Evolutionary conservation across 1,140 invertebrate genomes (phyloP).

Genomic region (Archivesica marissinica): DNA sequence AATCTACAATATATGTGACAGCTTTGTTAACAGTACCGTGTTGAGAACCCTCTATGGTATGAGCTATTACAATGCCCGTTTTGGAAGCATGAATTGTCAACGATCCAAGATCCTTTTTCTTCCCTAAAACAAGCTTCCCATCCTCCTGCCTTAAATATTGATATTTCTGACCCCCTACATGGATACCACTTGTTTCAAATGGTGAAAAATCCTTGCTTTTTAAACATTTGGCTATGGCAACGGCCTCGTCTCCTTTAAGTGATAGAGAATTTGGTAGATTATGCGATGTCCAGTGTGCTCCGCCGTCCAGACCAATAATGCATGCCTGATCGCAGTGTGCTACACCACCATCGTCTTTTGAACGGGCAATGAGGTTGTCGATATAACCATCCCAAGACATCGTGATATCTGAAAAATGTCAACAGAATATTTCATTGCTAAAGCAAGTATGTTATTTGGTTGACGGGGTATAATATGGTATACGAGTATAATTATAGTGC

Average conservation of each 20-base stretch:
- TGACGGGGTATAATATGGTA: too few species aligned
- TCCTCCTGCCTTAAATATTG: constrained; percentile 64
- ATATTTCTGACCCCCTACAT: constrained; percentile 47
- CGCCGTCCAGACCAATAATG: constrained; percentile 46
- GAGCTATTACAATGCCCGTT: constrained; percentile 51
- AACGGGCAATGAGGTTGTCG: constrained; percentile 21
- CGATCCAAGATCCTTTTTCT: constrained; percentile 57
- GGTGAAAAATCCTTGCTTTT: constrained; percentile 34
- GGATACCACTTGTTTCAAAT: constrained; percentile 30
- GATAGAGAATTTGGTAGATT: not conserved
- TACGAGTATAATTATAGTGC: too few species aligned
- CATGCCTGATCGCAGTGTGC: constrained; percentile 30
- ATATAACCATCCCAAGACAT: constrained; percentile 55
- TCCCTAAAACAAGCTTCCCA: constrained; percentile 46
- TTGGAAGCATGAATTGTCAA: constrained; percentile 54
- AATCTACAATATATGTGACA: constrained; percentile 56
- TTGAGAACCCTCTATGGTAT: constrained; percentile 55
- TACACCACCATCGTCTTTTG: not conserved
- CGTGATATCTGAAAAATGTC: not conserved
- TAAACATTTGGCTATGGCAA: constrained; percentile 39
- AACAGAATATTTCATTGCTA: not conserved
- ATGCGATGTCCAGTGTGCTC: constrained; percentile 28
- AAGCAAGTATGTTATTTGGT: too few species aligned
- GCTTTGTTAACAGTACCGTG: constrained; percentile 64
- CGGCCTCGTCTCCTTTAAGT: constrained; percentile 6